Percentiles rank a stretch among this genome's conserved stretches.
phyloP scores from a whole-genome alignment of 2,888 invertebrate genomes.

The Ophion slaviceki region DNA sequence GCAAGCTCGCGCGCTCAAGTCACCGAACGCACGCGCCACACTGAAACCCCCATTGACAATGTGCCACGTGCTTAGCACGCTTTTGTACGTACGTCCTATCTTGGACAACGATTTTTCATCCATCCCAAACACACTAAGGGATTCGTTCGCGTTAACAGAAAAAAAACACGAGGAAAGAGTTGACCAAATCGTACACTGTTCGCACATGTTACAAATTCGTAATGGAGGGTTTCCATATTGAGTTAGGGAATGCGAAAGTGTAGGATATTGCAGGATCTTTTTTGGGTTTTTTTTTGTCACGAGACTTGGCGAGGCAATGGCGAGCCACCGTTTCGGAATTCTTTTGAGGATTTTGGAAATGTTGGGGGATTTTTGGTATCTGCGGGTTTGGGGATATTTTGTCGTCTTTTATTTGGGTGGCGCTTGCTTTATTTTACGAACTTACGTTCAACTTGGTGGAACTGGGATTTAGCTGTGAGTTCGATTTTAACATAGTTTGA shows the following conservation, averaged over 20 bases:
- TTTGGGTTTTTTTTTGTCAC: not conserved
- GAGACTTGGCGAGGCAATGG: not conserved
- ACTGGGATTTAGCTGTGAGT: no score
- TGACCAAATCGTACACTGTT: not conserved
- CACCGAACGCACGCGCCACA: constrained; percentile 68
- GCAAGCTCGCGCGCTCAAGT: constrained; percentile 25
- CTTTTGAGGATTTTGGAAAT: no score
- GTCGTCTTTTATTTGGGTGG: no score
- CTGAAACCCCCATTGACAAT: constrained; percentile 55
- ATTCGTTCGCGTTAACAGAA: constrained; percentile 9
- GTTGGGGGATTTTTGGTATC: no score
- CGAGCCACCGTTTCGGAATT: not conserved
- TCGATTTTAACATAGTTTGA: no score
- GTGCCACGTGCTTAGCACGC: constrained; percentile 81
- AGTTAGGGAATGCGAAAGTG: not conserved
- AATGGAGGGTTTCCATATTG: not conserved
- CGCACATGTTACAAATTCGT: constrained; percentile 2
- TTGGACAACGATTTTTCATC: constrained; percentile 47
- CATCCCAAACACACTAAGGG: constrained; percentile 51
- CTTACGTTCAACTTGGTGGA: no score
- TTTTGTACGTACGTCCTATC: constrained; percentile 68
- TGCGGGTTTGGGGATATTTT: no score
- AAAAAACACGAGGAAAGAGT: not conserved
- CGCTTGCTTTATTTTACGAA: no score
- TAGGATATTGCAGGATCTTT: not conserved